These are phyloP conservation scores for Ligdia adustata DNA, from an alignment of 2,888 invertebrate genomes.

Conservation along the genomic window DNA sequence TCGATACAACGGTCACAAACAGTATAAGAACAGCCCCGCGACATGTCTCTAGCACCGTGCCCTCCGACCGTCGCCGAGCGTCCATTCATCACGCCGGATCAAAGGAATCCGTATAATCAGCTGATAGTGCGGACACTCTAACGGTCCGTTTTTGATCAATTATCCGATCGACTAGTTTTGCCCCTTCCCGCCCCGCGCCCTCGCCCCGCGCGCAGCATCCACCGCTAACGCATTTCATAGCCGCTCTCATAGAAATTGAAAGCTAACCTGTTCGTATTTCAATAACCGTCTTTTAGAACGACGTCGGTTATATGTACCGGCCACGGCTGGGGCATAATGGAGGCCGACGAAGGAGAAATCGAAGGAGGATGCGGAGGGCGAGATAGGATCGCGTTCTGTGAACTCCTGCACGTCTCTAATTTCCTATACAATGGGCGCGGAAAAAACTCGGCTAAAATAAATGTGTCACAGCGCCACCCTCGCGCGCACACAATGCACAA, in stretches of 20 bases:
- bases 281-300: slow-evolving; percentile 55
- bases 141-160: slow-evolving; percentile 76
- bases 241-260: slow-evolving; percentile 71
- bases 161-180: slow-evolving; percentile 60
- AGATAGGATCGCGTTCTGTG: slow-evolving; percentile 80
- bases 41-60: slow-evolving; percentile 54
- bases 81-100: slow-evolving; percentile 73
- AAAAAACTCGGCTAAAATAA: slow-evolving; percentile 81
- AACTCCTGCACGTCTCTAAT: slow-evolving; percentile 78
- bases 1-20: slow-evolving; percentile 75
- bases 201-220: slow-evolving; percentile 15
- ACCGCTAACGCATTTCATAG: slow-evolving; percentile 60
- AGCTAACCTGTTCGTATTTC: slow-evolving; percentile 74
- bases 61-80: slow-evolving; percentile 55
- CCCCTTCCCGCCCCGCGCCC: slow-evolving; percentile 42
- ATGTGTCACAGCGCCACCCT: slow-evolving; percentile 83
- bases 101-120: slow-evolving; percentile 72
- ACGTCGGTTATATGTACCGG: slow-evolving; percentile 38
- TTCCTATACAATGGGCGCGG: slow-evolving; percentile 80
- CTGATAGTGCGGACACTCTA: slow-evolving; percentile 64
- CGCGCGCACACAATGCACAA: slow-evolving; percentile 75
- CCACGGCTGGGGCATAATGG: slow-evolving; percentile 58
- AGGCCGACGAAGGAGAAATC: slow-evolving; percentile 49
- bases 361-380: slow-evolving; percentile 64
- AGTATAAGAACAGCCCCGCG: slow-evolving; percentile 69